Evolutionary conservation across 2,113 vertebrate species (phyloP), one percentile per base, ranked within the genome.

Genomic region (Triplophysa tibetana): DNA sequence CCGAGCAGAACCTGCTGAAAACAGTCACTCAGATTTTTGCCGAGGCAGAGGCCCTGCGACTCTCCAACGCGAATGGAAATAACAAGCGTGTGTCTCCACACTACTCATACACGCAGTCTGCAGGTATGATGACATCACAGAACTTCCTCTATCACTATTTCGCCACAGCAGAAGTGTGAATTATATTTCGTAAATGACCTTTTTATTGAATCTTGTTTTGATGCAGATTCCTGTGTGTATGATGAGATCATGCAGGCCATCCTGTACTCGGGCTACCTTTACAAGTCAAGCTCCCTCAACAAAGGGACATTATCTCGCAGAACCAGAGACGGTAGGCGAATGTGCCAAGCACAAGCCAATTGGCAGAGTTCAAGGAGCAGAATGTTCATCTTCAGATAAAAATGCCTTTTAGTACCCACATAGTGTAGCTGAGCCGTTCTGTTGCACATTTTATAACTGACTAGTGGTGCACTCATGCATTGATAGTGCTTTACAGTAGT

Each of bases 241-340:
- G 97, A 98, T 0, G 97, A 99, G 88, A 97, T 99, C 90, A 95
- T 93, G 0, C 96, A 97, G 83, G 91, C 96, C 0, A 92, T 95
- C 63, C 83, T 91, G 1, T 92, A 95, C 81, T 95, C 95, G 0
- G 94, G 97, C 45, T 98, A 91, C 89, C 91, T 99, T 66, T 93
- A 95, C 89, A 95, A 96, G 76, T 91, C 94, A 16, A 69, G 87
- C 0, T 85, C 89, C 4, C 70, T 86, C 43, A 86, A 78, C 68
- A 94, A 89, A 88, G 92, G 91, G 64, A 94, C 91, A 0, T 83
- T 92, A 70, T 88, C 89, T 79, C 94, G 89, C 85, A 97, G 93
- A 84, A 93, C 91, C 81, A 91, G 94, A 85, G 95, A 96, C 24
- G 93, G 92, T 97, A 87, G 82, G 89, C 33, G 62, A 77, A 54